These are phyloP conservation scores for Petrosia ficiformis DNA, from an alignment of 37 sponge, comb jelly and placozoan species.

Conservation along the genomic window DNA sequence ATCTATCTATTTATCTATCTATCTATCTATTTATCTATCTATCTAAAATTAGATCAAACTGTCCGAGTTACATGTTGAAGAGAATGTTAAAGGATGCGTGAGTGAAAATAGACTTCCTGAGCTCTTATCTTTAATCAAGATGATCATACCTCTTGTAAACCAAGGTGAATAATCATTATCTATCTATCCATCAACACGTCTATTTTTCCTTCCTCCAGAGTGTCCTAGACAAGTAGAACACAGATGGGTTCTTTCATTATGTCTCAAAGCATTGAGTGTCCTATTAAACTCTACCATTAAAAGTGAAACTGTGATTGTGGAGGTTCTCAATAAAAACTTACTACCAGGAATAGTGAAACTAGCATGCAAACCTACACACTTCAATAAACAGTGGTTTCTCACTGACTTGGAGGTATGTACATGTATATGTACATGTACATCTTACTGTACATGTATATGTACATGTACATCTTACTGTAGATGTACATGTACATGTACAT, in stretches of 20 bases:
- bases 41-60: constrained; percentile 45
- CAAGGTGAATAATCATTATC: constrained; percentile 28
- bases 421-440: neutral
- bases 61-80: constrained; percentile 34
- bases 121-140: constrained; percentile 28
- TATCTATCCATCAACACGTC: too few relatives aligned
- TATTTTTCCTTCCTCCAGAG: too few relatives aligned
- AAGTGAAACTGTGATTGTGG: constrained; percentile 22
- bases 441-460: neutral
- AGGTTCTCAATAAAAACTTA: constrained; percentile 17
- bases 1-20: too few relatives aligned
- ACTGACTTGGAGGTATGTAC: constrained; percentile 60
- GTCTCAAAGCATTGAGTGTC: constrained; percentile 37
- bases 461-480: neutral
- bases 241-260: constrained; percentile 40
- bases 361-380: constrained; percentile 51
- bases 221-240: constrained; percentile 37
- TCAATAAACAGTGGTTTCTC: constrained; percentile 52
- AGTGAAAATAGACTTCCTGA: constrained; percentile 1
- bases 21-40: too few relatives aligned
- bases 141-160: constrained; percentile 25
- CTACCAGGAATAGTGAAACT: constrained; percentile 42
- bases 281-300: constrained; percentile 21
- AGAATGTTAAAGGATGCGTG: constrained; percentile 35
- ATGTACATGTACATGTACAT: neutral